These are phyloP conservation scores for Neria commutata DNA, from an alignment of 2,888 invertebrate species.

Conservation along the genomic window DNA sequence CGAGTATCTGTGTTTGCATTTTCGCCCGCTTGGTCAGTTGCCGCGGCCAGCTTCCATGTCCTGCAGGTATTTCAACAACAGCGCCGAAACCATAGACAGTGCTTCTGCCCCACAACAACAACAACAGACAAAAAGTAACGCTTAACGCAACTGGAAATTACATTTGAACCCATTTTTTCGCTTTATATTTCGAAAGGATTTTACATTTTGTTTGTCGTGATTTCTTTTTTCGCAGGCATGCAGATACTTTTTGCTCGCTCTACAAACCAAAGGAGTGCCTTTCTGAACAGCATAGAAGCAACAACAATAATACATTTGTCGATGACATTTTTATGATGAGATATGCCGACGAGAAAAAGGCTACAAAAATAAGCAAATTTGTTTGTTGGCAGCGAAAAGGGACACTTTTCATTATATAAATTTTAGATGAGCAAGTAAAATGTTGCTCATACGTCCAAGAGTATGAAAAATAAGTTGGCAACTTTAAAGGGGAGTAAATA, in stretches of 20 bases:
- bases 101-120: not conserved
- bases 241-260: constrained; percentile 7
- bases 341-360: constrained; percentile 16
- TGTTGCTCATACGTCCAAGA: not conserved
- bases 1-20: not conserved
- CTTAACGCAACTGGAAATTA: constrained; percentile 37
- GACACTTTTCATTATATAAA: not conserved
- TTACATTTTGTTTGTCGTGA: constrained; percentile 3
- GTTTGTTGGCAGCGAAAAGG: not conserved
- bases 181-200: constrained; percentile 6
- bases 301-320: constrained; percentile 20
- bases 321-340: constrained; percentile 41
- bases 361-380: not conserved
- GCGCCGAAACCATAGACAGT: too few relatives aligned
- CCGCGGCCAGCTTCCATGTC: constrained; percentile 4
- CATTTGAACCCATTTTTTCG: constrained; percentile 35
- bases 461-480: too few relatives aligned
- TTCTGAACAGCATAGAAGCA: not conserved
- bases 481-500: too few relatives aligned
- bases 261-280: constrained; percentile 2
- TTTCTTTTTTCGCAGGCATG: constrained; percentile 7
- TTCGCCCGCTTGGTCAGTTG: constrained; percentile 5
- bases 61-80: not conserved
- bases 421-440: not conserved
- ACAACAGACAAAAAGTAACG: constrained; percentile 20